phyloP scores from a whole-genome alignment of 1,140 invertebrate genomes.

The Latrodectus geometricus region DNA sequence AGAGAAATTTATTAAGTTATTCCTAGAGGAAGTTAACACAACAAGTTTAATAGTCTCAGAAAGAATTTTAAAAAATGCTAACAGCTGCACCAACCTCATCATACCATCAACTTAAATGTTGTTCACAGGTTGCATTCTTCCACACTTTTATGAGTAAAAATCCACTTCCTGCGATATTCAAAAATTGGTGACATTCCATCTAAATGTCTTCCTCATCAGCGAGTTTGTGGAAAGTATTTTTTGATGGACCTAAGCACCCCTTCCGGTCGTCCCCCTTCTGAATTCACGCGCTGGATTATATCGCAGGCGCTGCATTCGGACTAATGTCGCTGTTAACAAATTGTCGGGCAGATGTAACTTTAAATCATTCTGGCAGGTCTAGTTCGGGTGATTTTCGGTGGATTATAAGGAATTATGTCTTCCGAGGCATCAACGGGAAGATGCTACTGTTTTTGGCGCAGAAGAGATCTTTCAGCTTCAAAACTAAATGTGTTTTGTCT shows the following conservation, averaged over 20 bases:
- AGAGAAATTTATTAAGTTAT: too few species aligned
- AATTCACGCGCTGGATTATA: not conserved
- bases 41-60: too few species aligned
- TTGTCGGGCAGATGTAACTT: slow-evolving; percentile 27
- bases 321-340: slow-evolving; percentile 44
- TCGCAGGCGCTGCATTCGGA: slow-evolving; percentile 8
- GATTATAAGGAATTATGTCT: slow-evolving; percentile 18
- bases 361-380: slow-evolving; percentile 50
- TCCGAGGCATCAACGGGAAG: not conserved
- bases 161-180: not conserved
- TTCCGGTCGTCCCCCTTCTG: not conserved
- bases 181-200: not conserved
- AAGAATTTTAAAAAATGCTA: not conserved
- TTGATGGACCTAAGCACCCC: not conserved
- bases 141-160: not conserved
- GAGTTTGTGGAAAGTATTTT: not conserved
- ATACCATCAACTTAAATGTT: slow-evolving; percentile 2
- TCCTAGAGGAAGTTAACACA: too few species aligned
- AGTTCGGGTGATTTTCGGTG: slow-evolving; percentile 1
- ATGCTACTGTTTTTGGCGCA: not conserved
- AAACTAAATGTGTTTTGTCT: not conserved
- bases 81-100: not conserved
- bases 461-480: not conserved
- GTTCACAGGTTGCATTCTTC: slow-evolving; percentile 14
- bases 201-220: not conserved